Evolutionary conservation across 2,888 invertebrate species (phyloP).

Genomic region (Gerosis bhagava): DNA sequence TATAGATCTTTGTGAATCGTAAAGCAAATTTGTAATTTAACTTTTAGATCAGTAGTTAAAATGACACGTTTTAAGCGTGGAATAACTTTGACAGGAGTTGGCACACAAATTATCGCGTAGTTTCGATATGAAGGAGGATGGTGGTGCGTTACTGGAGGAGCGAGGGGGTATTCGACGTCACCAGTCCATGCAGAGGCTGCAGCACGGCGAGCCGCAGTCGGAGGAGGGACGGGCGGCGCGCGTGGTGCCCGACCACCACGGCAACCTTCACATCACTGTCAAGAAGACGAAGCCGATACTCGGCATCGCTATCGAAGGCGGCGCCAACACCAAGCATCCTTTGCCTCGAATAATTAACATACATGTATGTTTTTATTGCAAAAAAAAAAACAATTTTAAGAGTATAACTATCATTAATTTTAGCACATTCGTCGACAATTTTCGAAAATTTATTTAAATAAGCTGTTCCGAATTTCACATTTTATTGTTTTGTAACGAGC

Average conservation of each 20-base stretch:
- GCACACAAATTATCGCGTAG: slow-evolving; percentile 93
- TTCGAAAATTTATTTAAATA: too few relatives aligned
- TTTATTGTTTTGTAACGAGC: too few relatives aligned
- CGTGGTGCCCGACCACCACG: slow-evolving; percentile 93
- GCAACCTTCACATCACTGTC: slow-evolving; percentile 93
- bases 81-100: slow-evolving; percentile 84
- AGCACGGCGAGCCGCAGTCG: slow-evolving; percentile 77
- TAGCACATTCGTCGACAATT: too few relatives aligned
- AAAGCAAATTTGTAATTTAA: background rate
- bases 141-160: slow-evolving; percentile 86
- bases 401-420: too few relatives aligned
- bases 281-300: slow-evolving; percentile 97
- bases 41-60: too few relatives aligned
- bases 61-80: background rate
- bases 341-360: slow-evolving; percentile 97
- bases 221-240: slow-evolving; percentile 81
- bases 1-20: slow-evolving; percentile 34
- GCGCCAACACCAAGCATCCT: slow-evolving; percentile 97
- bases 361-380: slow-evolving; percentile 86
- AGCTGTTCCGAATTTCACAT: too few relatives aligned
- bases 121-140: slow-evolving; percentile 94
- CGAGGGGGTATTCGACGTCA: slow-evolving; percentile 86
- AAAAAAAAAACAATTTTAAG: too few relatives aligned
- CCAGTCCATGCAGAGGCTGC: slow-evolving; percentile 90
- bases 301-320: slow-evolving; percentile 98